Evolutionary conservation across 2,888 invertebrate species (phyloP), one percentile per base, ranked within the genome.

Genomic region (Leucophora obtusa): DNA sequence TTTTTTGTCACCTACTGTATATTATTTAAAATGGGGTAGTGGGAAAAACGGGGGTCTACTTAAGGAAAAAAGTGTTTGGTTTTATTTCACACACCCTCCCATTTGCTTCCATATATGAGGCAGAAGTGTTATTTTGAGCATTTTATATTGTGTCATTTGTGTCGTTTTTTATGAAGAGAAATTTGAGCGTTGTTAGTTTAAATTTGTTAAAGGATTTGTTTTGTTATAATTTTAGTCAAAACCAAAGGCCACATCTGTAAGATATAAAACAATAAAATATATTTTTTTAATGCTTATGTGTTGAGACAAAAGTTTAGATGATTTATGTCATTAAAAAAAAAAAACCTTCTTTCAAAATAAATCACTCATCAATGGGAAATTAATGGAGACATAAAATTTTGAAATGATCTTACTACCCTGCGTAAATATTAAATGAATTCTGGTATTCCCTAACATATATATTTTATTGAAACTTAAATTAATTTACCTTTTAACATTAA

Each of bases 201-300:
- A 73, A 70, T 69, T 80, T 72, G 69, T 65, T 66, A 58, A 74
- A 66, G 54, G 63, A 68, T 68, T 70, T 81, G 78, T 51, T 62
- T n/a, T 56, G 56, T 66, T 79, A 73, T 66, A 77, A 70, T 83
- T 85, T 86, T 89, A 89, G 88, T 89, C 90, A 88, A 90, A 89
- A 89, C 88, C 89, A 90, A 89, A 89, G 88, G 88, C 90, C 89
- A 89, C 87, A 88, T 89, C 90, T 89, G 89, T 88, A 89, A 89
- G 86, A 87, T 85, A 88, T 85, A 85, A 83, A 82, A 82, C 74
- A 77, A 82, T 73, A 81, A 59, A 59, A 62, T 60, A 58, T 76
- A 43, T 58, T 3, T 38, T 11, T 38, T 65, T 50, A 76, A 70
- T 76, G 80, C 28, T 50, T 66, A 28, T 35, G 73, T 73, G 54